Evolutionary conservation across 2,888 invertebrate genomes (phyloP).

Genomic region (Heliconius cydno): DNA sequence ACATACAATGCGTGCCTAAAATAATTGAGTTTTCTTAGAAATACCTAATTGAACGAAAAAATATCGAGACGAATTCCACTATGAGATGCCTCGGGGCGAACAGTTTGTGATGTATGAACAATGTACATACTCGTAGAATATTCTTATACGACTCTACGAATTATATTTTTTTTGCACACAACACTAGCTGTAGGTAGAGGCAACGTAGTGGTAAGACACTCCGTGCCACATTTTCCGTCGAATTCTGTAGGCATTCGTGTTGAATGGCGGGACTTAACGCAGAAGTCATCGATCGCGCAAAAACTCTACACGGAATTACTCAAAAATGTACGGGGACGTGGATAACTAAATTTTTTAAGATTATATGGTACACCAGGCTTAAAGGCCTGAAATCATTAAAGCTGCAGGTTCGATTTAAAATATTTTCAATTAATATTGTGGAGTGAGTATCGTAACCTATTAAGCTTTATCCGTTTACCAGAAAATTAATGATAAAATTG

Average conservation of each 20-base stretch:
- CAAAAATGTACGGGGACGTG: neutral
- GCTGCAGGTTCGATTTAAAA: too few relatives aligned
- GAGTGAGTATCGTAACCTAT: too few relatives aligned
- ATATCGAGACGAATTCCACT: neutral
- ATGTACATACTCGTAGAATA: neutral
- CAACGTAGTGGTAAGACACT: too few relatives aligned
- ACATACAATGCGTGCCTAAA: conserved; percentile 1
- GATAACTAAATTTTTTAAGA: too few relatives aligned
- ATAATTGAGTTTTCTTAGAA: conserved; percentile 1
- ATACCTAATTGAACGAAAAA: conserved; percentile 3
- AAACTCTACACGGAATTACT: neutral
- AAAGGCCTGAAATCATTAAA: too few relatives aligned
- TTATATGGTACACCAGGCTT: too few relatives aligned
- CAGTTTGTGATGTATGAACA: neutral
- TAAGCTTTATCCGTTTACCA: neutral
- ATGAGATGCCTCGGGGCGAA: neutral
- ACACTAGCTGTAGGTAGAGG: neutral
- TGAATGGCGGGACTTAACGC: too few relatives aligned
- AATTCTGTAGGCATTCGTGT: too few relatives aligned
- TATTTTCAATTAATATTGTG: too few relatives aligned
- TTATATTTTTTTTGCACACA: neutral
- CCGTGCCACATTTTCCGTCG: too few relatives aligned
- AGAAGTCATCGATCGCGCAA: neutral
- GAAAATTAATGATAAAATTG: neutral
- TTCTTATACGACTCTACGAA: neutral